Conservation (phyloP, 1,140 invertebrate genomes). For the Diabrotica virgifera region DNA sequence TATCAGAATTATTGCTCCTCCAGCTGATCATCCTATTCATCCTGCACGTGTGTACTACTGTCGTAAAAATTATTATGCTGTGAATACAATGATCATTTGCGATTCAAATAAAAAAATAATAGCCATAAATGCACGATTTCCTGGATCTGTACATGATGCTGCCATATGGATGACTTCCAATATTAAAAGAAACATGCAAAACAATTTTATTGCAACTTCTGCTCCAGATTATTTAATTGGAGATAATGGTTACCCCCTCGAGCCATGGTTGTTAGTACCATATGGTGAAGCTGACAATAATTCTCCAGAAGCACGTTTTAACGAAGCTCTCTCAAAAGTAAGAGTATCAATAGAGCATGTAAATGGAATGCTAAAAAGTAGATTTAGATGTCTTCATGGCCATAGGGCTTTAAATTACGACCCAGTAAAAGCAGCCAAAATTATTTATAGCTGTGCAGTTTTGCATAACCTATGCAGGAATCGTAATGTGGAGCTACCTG, state of each 20-base stretch:
- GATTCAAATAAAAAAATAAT: slow-evolving; percentile 3
- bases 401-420: slow-evolving; percentile 12
- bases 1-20: slow-evolving; percentile 2
- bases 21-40: not conserved
- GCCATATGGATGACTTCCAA: slow-evolving; percentile 6
- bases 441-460: slow-evolving; percentile 8
- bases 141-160: slow-evolving; percentile 14
- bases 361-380: slow-evolving; percentile 14
- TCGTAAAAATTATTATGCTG: not conserved
- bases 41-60: not conserved
- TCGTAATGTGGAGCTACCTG: too few relatives aligned
- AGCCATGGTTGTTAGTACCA: slow-evolving; percentile 13
- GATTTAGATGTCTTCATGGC: slow-evolving; percentile 10
- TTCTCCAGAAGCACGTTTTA: slow-evolving; percentile 5
- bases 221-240: slow-evolving; percentile 11
- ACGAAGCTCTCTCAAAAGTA: not conserved
- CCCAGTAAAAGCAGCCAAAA: slow-evolving; percentile 8
- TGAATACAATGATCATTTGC: slow-evolving; percentile 9
- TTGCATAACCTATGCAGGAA: too few relatives aligned
- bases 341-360: slow-evolving; percentile 12
- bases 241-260: slow-evolving; percentile 12
- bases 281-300: not conserved
- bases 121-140: slow-evolving; percentile 6
- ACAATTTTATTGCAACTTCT: not conserved
- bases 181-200: not conserved